Conservation (phyloP, 92 coral and sea anemone genomes). For the Parazoanthus atlanticus region DNA sequence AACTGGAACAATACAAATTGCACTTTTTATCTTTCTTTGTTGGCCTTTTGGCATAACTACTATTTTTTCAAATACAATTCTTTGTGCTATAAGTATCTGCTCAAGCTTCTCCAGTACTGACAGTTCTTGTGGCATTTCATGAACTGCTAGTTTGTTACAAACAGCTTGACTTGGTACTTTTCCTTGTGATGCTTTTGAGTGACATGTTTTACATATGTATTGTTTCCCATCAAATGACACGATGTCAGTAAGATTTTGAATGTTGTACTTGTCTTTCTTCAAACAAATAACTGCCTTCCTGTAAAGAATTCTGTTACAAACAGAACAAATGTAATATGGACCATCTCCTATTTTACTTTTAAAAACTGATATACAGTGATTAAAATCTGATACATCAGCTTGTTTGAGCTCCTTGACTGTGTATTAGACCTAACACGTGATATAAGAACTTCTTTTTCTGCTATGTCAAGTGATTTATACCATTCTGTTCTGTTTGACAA, state of each 20-base stretch:
- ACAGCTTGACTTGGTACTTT: conserved; percentile 55
- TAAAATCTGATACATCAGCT: not conserved
- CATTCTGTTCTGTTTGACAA: not conserved
- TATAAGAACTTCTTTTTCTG: not conserved
- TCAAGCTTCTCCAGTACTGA: conserved; percentile 44
- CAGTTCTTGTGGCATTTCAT: conserved; percentile 59
- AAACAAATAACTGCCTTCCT: conserved; percentile 2
- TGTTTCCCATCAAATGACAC: conserved; percentile 55
- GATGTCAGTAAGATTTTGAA: not conserved
- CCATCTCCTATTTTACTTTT: conserved; percentile 6
- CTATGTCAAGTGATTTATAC: not conserved
- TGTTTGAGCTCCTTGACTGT: not conserved
- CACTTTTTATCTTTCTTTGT: conserved; percentile 65
- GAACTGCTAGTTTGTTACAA: conserved; percentile 48
- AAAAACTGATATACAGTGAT: conserved; percentile 12
- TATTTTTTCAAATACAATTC: conserved; percentile 56
- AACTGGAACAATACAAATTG: conserved; percentile 70
- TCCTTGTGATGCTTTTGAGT: conserved; percentile 43
- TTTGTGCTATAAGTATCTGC: conserved; percentile 54
- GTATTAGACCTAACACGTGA: not conserved
- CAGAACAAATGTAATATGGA: conserved; percentile 19
- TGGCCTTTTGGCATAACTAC: conserved; percentile 58
- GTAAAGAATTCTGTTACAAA: conserved; percentile 9
- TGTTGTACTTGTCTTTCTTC: conserved; percentile 7
- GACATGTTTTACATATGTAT: conserved; percentile 57